Evolutionary conservation across 2,888 invertebrate species (phyloP).

Genomic region (Tetramorium bicarinatum): DNA sequence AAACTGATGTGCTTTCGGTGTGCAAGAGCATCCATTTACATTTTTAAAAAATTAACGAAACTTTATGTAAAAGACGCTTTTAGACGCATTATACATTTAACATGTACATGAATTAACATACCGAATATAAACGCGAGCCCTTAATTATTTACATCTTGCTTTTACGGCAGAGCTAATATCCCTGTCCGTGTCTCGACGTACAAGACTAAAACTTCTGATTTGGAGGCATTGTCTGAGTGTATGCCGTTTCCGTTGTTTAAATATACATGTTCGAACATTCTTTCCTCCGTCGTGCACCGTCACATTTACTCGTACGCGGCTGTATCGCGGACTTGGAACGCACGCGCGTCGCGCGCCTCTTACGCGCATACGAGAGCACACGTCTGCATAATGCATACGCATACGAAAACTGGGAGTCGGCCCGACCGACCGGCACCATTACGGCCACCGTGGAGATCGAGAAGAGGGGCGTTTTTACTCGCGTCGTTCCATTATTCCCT

Average conservation of each 20-base stretch:
- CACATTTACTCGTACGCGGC: not conserved
- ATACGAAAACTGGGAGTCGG: conserved; percentile 31
- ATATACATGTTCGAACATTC: conserved; percentile 24
- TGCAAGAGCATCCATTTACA: not conserved
- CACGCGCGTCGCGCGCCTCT: not conserved
- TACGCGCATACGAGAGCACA: conserved; percentile 12
- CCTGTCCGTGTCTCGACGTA: not conserved
- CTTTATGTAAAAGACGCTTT: not conserved
- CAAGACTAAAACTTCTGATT: not conserved
- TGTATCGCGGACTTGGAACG: not conserved
- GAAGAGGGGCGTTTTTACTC: conserved; percentile 40
- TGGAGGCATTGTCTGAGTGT: not conserved
- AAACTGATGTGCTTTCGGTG: not conserved
- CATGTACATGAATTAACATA: not conserved
- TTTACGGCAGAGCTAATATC: not conserved
- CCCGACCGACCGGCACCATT: conserved; percentile 32
- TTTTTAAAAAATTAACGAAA: not conserved
- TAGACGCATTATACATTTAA: not conserved
- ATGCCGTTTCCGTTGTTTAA: conserved; percentile 10
- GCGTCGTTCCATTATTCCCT: conserved; percentile 47
- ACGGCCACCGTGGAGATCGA: conserved; percentile 1
- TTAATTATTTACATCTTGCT: conserved; percentile 15
- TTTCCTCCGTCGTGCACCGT: not conserved
- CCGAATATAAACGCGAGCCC: not conserved
- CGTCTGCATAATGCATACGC: conserved; percentile 51